Percentiles rank a stretch among this genome's conserved stretches.
Evolutionary conservation across 2,797 vertebrate species (phyloP).

Genomic region (Microcaecilia unicolor): DNA sequence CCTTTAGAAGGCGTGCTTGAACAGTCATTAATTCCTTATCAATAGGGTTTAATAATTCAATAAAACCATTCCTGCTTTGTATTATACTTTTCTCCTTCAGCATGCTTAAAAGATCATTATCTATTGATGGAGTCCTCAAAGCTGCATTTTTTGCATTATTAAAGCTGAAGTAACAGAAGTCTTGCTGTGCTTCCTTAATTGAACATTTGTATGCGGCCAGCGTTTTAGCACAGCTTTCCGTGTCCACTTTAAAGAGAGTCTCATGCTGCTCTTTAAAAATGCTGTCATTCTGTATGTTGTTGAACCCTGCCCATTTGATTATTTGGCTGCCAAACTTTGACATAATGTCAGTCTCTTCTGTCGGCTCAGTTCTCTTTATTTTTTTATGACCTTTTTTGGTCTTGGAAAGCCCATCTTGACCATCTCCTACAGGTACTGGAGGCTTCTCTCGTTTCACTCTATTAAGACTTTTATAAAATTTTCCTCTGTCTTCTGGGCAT

Average conservation of each 20-base stretch:
- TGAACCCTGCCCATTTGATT: conserved; percentile 61
- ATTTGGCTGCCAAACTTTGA: conserved; percentile 52
- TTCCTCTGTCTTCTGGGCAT: no score
- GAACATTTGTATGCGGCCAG: conserved; percentile 56
- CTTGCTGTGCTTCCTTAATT: conserved; percentile 43
- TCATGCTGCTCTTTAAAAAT: conserved; percentile 48
- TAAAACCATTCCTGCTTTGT: conserved; percentile 59
- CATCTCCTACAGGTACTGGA: no score
- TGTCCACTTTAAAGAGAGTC: conserved; percentile 55
- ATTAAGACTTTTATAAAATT: no score
- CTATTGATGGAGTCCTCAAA: conserved; percentile 56
- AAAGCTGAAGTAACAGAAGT: conserved; percentile 55
- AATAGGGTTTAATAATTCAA: conserved; percentile 58
- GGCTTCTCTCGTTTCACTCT: no score
- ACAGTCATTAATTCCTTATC: conserved; percentile 60
- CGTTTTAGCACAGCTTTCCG: conserved; percentile 57
- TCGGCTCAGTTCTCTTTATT: no score
- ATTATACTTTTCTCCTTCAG: conserved; percentile 54
- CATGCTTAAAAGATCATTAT: conserved; percentile 59
- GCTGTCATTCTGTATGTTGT: conserved; percentile 35
- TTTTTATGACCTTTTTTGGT: no score
- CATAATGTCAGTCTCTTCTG: conserved; percentile 41
- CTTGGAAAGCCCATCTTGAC: no score
- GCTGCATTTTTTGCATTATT: conserved; percentile 51
- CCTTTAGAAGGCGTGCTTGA: conserved; percentile 54